Evolutionary conservation across 2,888 invertebrate genomes (phyloP).

Genomic region (Rhingia campestris): DNA sequence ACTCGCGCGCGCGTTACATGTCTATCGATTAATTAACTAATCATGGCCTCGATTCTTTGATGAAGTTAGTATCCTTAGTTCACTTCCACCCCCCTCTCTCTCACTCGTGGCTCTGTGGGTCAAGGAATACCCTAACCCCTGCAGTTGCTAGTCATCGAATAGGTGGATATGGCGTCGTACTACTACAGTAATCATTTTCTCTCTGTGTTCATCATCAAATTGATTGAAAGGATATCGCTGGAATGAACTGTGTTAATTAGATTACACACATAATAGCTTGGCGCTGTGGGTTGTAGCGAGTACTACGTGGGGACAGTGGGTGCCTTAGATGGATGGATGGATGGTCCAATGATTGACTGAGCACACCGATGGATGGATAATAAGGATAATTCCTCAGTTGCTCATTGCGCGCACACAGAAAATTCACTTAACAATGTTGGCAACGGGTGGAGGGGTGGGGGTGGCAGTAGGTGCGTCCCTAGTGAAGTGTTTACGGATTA

Average conservation of each 20-base stretch:
- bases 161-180: constrained; percentile 14
- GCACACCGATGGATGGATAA: constrained; percentile 67
- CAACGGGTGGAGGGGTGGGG: not conserved
- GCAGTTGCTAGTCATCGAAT: not conserved
- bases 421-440: constrained; percentile 48
- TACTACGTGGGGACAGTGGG: constrained; percentile 29
- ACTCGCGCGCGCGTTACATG: constrained; percentile 59
- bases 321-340: constrained; percentile 35
- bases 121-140: constrained; percentile 56
- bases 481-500: constrained; percentile 69
- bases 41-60: constrained; percentile 72
- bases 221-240: constrained; percentile 74
- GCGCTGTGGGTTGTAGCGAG: constrained; percentile 23
- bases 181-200: constrained; percentile 60
- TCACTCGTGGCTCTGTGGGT: constrained; percentile 57
- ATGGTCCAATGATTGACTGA: constrained; percentile 60
- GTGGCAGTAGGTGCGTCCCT: constrained; percentile 69
- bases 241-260: constrained; percentile 74
- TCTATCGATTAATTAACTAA: constrained; percentile 64
- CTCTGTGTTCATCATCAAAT: constrained; percentile 72
- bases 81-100: constrained; percentile 12
- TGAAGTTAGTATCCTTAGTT: constrained; percentile 36
- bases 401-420: constrained; percentile 73
- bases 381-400: constrained; percentile 73
- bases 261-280: constrained; percentile 68